Conservation (phyloP, 2,113 vertebrate genomes). For the Scalopus aquaticus region DNA sequence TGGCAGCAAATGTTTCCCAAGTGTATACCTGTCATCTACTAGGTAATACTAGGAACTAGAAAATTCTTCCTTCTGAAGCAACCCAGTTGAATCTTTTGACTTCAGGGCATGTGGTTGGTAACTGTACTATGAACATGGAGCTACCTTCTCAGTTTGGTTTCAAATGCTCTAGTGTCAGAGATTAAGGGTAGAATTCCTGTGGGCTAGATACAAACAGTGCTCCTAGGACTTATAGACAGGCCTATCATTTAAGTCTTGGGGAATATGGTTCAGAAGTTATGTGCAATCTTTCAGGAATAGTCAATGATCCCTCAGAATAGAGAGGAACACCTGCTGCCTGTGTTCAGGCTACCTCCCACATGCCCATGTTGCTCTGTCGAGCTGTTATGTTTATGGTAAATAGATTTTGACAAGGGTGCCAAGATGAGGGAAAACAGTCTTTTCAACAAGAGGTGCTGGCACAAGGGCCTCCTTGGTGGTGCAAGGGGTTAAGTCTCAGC, state of each 20-base stretch:
- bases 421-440: too few relatives aligned
- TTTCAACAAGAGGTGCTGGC: too few relatives aligned
- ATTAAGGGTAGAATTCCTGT: slow-evolving; percentile 61
- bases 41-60: neutral
- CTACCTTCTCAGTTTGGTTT: slow-evolving; percentile 54
- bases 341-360: neutral
- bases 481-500: too few relatives aligned
- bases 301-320: slow-evolving; percentile 22
- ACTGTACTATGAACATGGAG: neutral
- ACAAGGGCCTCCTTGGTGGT: too few relatives aligned
- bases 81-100: neutral
- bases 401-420: too few relatives aligned
- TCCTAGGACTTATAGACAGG: neutral
- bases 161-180: neutral
- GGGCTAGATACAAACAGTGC: slow-evolving; percentile 52
- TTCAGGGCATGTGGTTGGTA: slow-evolving; percentile 43
- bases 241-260: neutral
- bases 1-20: slow-evolving; percentile 38
- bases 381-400: too few relatives aligned
- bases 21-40: slow-evolving; percentile 18
- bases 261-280: neutral
- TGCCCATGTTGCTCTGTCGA: neutral
- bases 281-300: slow-evolving; percentile 44
- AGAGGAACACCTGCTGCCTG: slow-evolving; percentile 54
- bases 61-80: slow-evolving; percentile 20